These are phyloP conservation scores for Todiramphus chloris DNA, from an alignment of 2,113 vertebrate species.

Conservation along the genomic window DNA sequence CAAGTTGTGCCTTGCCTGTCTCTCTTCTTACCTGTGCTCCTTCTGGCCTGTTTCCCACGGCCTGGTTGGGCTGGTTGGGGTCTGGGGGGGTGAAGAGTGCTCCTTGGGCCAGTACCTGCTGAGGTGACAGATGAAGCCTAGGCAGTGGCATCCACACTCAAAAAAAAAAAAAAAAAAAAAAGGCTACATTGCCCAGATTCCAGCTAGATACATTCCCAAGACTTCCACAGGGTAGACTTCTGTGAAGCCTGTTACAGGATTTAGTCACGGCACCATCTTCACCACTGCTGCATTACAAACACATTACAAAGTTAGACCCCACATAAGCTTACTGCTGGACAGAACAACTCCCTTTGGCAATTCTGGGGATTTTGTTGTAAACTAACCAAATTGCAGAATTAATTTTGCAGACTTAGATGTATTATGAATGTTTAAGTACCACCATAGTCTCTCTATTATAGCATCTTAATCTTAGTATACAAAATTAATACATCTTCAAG, in stretches of 20 bases:
- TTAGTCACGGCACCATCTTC: neutral
- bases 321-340: neutral
- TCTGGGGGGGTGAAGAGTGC: neutral
- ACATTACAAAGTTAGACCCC: rapidly evolving
- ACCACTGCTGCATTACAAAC: neutral
- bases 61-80: rapidly evolving
- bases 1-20: rapidly evolving
- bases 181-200: neutral
- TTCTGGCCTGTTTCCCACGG: neutral
- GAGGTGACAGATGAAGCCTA: neutral
- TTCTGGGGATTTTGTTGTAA: neutral
- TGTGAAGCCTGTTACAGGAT: neutral
- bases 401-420: neutral
- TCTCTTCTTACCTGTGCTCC: too few species aligned
- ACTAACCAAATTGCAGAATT: neutral
- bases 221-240: neutral
- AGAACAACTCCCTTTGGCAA: neutral
- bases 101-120: neutral
- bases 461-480: neutral
- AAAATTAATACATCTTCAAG: neutral
- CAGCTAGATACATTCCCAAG: neutral
- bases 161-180: neutral
- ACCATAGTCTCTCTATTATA: neutral
- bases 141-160: neutral
- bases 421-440: neutral